Evolutionary conservation across 2,888 invertebrate species (phyloP).

Genomic region (Microplitis deprimator): DNA sequence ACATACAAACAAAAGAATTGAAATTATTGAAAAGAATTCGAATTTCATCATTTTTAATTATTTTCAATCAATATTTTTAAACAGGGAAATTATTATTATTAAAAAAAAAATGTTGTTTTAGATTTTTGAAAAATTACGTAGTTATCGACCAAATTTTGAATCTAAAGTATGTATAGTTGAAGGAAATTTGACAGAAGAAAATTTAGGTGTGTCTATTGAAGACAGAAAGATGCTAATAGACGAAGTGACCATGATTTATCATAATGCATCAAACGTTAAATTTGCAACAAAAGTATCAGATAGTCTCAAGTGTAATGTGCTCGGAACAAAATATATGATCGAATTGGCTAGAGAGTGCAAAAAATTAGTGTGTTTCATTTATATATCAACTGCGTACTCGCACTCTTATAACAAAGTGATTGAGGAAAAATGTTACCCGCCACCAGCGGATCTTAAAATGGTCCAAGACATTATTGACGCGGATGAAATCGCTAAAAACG

Average conservation of each 20-base stretch:
- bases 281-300: constrained; percentile 48
- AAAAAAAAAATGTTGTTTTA: constrained; percentile 44
- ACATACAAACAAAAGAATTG: no score
- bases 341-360: constrained; percentile 56
- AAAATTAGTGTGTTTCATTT: constrained; percentile 53
- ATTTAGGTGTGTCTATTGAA: constrained; percentile 53
- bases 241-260: constrained; percentile 57
- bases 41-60: no score
- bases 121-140: constrained; percentile 56
- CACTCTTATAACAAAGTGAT: constrained; percentile 51
- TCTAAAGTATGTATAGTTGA: constrained; percentile 50
- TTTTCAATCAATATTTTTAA: no score
- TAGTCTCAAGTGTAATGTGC: constrained; percentile 53
- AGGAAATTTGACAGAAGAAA: constrained; percentile 52
- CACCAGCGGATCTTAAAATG: constrained; percentile 56
- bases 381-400: constrained; percentile 59
- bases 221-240: constrained; percentile 47
- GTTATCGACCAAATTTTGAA: constrained; percentile 47
- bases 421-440: constrained; percentile 58
- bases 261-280: constrained; percentile 53
- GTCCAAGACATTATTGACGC: constrained; percentile 55
- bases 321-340: constrained; percentile 56
- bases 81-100: no score
- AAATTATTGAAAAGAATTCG: no score
- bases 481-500: constrained; percentile 46